Base-by-base conservation (phyloP, 1,140 invertebrate genomes). In the Drosophila triauraria region DNA sequence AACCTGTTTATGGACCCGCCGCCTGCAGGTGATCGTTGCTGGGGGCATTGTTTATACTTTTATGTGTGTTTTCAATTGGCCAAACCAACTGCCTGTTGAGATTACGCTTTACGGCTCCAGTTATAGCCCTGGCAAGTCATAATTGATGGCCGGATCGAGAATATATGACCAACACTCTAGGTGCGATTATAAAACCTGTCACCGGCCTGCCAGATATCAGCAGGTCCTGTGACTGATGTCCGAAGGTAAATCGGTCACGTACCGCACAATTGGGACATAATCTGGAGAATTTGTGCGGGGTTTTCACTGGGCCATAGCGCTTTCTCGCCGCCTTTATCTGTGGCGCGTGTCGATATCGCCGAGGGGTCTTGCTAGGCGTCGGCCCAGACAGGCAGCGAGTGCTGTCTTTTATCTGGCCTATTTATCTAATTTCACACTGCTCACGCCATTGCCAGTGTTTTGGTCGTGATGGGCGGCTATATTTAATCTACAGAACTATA, bases 51-150 rank as follows among this genome's bases (percentile, higher is more conserved):
- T 74, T 43, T 53, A 38, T 61, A 54, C 27, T 82, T 78, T 79
- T 60, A 50, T 43, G 54, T 71, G 50, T 75, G 78, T 48, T 57
- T 56, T 35, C 80, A 64, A 79, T 64, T 61, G 62, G 47, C 56
- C 71, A 13, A 50, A 64, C 51, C 64, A 83, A 48, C 50, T 68
- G 62, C 58, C 62, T 63, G 69, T 80, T 64, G 58, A 48, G 65
- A 80, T 77, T 80, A 80, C 57, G 48, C 48, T 75, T 75, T 48
- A 74, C 59, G 42, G 71, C 25, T 20, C 35, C 57, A 42, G 67
- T 76, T 42, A 57, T 35, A 42, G 70, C 20, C 43, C n/a, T 15
- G 38, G 47, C 47, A 50, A 51, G 48, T 57, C 68, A 70, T 60
- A 79, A 51, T 70, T 42, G 60, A 56, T 47, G 35, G 59, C 53